Percentiles rank a stretch among this genome's conserved stretches.
Conservation (phyloP, 2,888 invertebrate species). For the Thymelicus lineola region DNA sequence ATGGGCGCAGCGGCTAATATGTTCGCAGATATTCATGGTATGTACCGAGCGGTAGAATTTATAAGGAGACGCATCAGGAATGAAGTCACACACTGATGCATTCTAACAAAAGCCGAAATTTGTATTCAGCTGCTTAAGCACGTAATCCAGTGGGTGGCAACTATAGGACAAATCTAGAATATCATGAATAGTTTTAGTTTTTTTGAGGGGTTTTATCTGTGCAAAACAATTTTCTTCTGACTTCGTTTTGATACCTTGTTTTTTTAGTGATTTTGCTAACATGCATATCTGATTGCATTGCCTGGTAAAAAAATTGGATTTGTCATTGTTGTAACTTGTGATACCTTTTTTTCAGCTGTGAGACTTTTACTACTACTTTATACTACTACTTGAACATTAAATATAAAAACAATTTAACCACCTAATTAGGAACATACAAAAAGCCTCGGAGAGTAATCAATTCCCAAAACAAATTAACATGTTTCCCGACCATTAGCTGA, state of each 20-base stretch:
- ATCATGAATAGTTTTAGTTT: constrained; percentile 62
- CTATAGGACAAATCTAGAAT: constrained; percentile 65
- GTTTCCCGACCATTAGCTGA: constrained; percentile 48
- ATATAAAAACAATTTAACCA: constrained; percentile 19
- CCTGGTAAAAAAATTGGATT: background rate
- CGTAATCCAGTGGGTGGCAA: constrained; percentile 77
- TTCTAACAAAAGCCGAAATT: constrained; percentile 63
- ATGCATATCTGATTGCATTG: constrained; percentile 9
- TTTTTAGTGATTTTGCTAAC: constrained; percentile 15
- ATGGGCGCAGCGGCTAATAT: constrained; percentile 42
- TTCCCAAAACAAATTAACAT: constrained; percentile 44
- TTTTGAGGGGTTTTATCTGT: constrained; percentile 22
- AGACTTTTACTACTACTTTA: no score
- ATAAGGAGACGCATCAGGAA: constrained; percentile 66
- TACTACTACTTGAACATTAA: background rate
- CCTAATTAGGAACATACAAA: constrained; percentile 9
- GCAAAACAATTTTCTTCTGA: constrained; percentile 8
- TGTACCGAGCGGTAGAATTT: constrained; percentile 56
- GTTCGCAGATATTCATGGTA: constrained; percentile 46
- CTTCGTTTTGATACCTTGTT: constrained; percentile 9
- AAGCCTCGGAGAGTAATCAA: constrained; percentile 22
- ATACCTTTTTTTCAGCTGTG: no score
- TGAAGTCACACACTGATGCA: constrained; percentile 71
- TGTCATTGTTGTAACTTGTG: background rate
- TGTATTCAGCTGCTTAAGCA: constrained; percentile 74